Conservation (phyloP, 2,113 vertebrate species). For the Dissostichus mawsoni region DNA sequence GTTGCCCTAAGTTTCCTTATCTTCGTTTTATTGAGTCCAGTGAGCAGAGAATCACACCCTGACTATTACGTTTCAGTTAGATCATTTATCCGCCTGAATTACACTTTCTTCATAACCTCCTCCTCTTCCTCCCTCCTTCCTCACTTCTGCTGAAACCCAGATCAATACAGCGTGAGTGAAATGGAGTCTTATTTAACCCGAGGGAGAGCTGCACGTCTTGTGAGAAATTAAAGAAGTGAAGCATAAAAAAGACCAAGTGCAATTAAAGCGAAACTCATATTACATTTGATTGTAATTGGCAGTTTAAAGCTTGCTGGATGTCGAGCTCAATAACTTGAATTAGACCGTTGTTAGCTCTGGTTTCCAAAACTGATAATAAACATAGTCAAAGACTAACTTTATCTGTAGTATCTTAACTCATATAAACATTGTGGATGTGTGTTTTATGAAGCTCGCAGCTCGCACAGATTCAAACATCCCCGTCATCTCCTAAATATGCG, state of each 20-base stretch:
- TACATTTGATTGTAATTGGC: not conserved
- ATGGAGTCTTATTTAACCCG: constrained; percentile 41
- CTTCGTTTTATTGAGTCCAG: constrained; percentile 28
- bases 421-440: no score
- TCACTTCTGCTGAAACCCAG: constrained; percentile 13
- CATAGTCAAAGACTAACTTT: no score
- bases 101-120: constrained; percentile 26
- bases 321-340: not conserved
- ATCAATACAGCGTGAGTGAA: constrained; percentile 47
- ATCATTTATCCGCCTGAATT: constrained; percentile 15
- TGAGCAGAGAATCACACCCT: constrained; percentile 34
- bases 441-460: no score
- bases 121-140: not conserved
- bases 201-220: constrained; percentile 1
- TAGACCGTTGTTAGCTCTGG: not conserved
- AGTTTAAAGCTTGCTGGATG: not conserved
- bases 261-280: not conserved
- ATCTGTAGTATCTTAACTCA: no score
- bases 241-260: constrained; percentile 9
- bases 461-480: no score
- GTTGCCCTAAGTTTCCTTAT: constrained; percentile 32
- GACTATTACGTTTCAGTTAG: constrained; percentile 25
- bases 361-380: no score
- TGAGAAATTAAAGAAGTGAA: constrained; percentile 31
- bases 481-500: no score